These are phyloP conservation scores for Sandelia bainsii DNA, from an alignment of 2,797 vertebrate genomes.

Conservation along the genomic window DNA sequence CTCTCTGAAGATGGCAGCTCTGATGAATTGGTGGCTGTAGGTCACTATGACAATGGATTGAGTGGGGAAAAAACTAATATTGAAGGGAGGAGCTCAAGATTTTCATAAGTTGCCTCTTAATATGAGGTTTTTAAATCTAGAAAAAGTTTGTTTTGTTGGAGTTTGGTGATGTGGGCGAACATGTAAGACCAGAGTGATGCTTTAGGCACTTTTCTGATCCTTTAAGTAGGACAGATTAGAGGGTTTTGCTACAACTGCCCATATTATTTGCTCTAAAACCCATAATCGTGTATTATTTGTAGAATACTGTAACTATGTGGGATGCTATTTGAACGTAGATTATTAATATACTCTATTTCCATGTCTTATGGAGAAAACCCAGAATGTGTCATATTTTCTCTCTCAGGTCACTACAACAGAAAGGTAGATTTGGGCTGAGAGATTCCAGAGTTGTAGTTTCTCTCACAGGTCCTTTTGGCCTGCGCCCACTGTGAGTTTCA, in stretches of 20 bases:
- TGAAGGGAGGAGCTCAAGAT: constrained; percentile 21
- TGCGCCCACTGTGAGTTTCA: constrained; percentile 66
- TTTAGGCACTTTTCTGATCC: constrained; percentile 71
- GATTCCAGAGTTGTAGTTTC: constrained; percentile 32
- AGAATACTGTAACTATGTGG: constrained; percentile 53
- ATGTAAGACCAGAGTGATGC: constrained; percentile 54
- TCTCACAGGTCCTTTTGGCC: constrained; percentile 37
- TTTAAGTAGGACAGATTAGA: constrained; percentile 78
- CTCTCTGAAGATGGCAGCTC: constrained; percentile 73
- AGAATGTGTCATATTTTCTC: constrained; percentile 3
- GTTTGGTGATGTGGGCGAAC: constrained; percentile 64
- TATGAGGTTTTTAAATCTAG: constrained; percentile 34
- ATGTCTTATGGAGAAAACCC: constrained; percentile 8
- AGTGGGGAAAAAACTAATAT: constrained; percentile 20
- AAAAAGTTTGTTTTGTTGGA: constrained; percentile 54
- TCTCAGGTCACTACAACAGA: constrained; percentile 27
- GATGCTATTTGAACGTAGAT: constrained; percentile 44
- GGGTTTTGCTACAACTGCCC: constrained; percentile 66
- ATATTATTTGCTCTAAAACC: constrained; percentile 62
- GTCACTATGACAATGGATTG: constrained; percentile 78
- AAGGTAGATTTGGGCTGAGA: constrained; percentile 44
- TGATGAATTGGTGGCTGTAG: constrained; percentile 81
- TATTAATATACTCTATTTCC: constrained; percentile 31
- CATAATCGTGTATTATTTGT: constrained; percentile 68
- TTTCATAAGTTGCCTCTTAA: constrained; percentile 29